These are phyloP conservation scores for Microdon myrmicae DNA, from an alignment of 2,888 invertebrate species.

Conservation along the genomic window DNA sequence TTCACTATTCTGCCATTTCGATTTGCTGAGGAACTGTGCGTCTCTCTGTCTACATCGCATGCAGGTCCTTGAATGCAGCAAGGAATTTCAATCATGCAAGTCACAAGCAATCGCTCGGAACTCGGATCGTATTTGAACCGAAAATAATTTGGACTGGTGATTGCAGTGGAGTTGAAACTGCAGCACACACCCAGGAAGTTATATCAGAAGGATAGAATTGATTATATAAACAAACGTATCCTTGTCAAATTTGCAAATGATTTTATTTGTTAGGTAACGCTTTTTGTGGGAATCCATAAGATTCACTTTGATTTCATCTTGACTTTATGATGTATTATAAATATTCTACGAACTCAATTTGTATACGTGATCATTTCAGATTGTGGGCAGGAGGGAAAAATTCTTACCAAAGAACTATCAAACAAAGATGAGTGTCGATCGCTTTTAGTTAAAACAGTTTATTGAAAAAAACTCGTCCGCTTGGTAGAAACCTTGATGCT, in stretches of 20 bases:
- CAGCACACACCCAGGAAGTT: conserved; percentile 4
- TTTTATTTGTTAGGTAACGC: conserved; percentile 10
- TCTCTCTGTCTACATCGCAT: conserved; percentile 31
- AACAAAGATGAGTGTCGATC: no score
- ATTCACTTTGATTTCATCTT: no score
- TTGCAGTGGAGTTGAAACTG: conserved; percentile 6
- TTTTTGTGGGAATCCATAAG: conserved; percentile 4
- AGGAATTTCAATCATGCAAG: conserved; percentile 46
- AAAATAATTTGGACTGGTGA: conserved; percentile 23
- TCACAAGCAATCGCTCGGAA: conserved; percentile 42
- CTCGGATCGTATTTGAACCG: conserved; percentile 9
- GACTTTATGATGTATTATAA: no score
- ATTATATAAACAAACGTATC: conserved; percentile 41
- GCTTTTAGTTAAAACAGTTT: no score
- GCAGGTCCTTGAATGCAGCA: conserved; percentile 25
- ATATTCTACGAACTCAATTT: no score
- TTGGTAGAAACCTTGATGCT: no score
- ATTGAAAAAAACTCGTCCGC: no score
- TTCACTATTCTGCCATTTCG: conserved; percentile 38
- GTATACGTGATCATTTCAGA: no score
- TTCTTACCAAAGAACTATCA: no score
- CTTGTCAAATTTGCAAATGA: conserved; percentile 25
- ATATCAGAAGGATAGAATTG: conserved; percentile 27
- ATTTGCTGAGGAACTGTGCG: conserved; percentile 29
- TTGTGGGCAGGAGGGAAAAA: no score